Conservation (phyloP, 2,888 invertebrate genomes). For the Lasioglossum vierecki region DNA sequence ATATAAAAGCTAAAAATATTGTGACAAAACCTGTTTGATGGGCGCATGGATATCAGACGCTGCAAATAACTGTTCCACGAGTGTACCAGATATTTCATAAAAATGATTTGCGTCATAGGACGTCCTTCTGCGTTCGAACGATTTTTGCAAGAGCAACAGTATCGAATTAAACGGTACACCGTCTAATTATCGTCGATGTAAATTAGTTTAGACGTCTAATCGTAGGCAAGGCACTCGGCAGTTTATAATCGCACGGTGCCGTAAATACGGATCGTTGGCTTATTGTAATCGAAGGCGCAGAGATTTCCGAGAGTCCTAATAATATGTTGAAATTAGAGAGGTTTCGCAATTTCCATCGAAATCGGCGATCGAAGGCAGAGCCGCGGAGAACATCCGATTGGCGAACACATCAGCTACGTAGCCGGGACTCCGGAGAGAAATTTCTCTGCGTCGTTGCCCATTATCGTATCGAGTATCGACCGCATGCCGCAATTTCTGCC, state of each 20-base stretch:
- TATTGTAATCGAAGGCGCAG: neutral
- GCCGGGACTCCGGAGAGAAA: slow-evolving; percentile 67
- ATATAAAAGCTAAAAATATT: neutral
- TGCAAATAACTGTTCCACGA: neutral
- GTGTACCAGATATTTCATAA: neutral
- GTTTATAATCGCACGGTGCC: neutral
- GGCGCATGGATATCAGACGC: neutral
- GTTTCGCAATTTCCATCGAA: slow-evolving; percentile 41
- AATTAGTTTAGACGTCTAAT: neutral
- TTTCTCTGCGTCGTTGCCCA: slow-evolving; percentile 77
- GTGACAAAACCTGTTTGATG: neutral
- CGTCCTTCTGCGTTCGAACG: no score
- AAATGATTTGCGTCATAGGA: neutral
- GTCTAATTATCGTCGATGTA: neutral
- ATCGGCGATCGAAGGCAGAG: slow-evolving; percentile 35
- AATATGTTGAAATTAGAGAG: slow-evolving; percentile 6
- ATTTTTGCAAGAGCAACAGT: neutral
- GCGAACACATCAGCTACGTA: slow-evolving; percentile 53
- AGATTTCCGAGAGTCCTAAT: neutral
- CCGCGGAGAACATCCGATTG: slow-evolving; percentile 6
- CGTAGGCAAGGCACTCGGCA: neutral
- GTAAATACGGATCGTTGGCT: neutral
- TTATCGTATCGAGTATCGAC: slow-evolving; percentile 79
- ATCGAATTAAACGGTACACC: neutral
- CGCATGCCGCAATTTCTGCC: slow-evolving; percentile 75